A percentile compares a stretch with the other conserved stretches of the same genome.
Conservation (phyloP, 2,113 vertebrate genomes). For the Eurypyga helias region DNA sequence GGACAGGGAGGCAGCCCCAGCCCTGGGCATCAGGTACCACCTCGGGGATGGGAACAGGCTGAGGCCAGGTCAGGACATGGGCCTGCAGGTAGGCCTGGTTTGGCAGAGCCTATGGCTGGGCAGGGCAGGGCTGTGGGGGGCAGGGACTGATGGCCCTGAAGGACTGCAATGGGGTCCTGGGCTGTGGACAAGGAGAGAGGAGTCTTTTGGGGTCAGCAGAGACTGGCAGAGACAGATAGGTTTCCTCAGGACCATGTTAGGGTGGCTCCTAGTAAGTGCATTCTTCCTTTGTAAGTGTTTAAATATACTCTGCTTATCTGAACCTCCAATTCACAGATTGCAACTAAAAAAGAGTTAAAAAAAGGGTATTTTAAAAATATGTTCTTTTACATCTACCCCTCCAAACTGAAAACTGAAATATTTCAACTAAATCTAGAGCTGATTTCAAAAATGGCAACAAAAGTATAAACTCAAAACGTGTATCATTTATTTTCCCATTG, state of each 20-base stretch:
- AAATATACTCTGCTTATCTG: not conserved
- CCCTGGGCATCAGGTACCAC: fast-evolving
- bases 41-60: fast-evolving
- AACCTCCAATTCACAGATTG: not conserved
- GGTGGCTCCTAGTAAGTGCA: not conserved
- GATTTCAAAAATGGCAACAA: not conserved
- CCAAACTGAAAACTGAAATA: not conserved
- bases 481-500: not conserved
- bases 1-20: not conserved
- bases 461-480: not conserved
- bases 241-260: not conserved
- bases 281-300: not conserved
- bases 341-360: not conserved
- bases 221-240: not conserved
- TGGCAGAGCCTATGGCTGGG: fast-evolving
- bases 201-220: fast-evolving
- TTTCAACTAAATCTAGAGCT: not conserved
- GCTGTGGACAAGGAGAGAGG: fast-evolving
- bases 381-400: not conserved
- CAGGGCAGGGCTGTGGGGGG: not conserved
- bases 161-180: not conserved
- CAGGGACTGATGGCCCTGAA: not conserved
- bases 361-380: not conserved
- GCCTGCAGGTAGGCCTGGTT: fast-evolving
- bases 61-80: fast-evolving